Evolutionary conservation across 2,888 invertebrate species (phyloP).

Genomic region (Epinotia ramella): DNA sequence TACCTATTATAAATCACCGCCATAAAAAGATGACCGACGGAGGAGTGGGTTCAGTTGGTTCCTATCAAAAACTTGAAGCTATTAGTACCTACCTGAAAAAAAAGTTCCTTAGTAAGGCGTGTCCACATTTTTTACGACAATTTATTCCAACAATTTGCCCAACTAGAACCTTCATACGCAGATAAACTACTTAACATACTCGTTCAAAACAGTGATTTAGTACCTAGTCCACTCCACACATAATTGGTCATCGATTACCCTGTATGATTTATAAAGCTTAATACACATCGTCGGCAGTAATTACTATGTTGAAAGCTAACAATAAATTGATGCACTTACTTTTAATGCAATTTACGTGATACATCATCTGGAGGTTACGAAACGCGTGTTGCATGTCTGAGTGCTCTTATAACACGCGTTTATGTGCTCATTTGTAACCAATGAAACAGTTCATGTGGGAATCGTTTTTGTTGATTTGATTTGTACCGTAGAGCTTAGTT

Average conservation of each 20-base stretch:
- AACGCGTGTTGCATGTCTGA: constrained; percentile 30
- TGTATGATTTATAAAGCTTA: constrained; percentile 37
- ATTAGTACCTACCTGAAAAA: too few relatives aligned
- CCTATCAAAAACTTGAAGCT: too few relatives aligned
- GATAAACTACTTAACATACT: constrained; percentile 10
- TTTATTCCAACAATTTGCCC: too few relatives aligned
- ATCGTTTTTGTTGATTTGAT: constrained; percentile 6
- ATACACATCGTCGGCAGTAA: constrained; percentile 33
- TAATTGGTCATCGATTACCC: constrained; percentile 37
- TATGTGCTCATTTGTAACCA: constrained; percentile 14
- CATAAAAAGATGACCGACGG: too few relatives aligned
- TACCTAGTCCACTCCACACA: constrained; percentile 5
- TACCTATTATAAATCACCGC: too few relatives aligned
- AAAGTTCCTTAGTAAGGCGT: too few relatives aligned
- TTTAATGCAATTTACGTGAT: constrained; percentile 43
- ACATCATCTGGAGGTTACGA: constrained; percentile 28
- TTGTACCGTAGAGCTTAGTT: neutral
- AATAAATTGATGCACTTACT: constrained; percentile 44
- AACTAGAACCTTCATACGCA: neutral
- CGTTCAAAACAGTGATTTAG: constrained; percentile 30
- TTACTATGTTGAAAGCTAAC: constrained; percentile 44
- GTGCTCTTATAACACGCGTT: neutral
- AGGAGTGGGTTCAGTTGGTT: too few relatives aligned
- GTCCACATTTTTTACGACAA: too few relatives aligned
- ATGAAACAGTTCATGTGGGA: constrained; percentile 15